Evolutionary conservation across 2,888 invertebrate species (phyloP).

Genomic region (Metallyticus violacea): DNA sequence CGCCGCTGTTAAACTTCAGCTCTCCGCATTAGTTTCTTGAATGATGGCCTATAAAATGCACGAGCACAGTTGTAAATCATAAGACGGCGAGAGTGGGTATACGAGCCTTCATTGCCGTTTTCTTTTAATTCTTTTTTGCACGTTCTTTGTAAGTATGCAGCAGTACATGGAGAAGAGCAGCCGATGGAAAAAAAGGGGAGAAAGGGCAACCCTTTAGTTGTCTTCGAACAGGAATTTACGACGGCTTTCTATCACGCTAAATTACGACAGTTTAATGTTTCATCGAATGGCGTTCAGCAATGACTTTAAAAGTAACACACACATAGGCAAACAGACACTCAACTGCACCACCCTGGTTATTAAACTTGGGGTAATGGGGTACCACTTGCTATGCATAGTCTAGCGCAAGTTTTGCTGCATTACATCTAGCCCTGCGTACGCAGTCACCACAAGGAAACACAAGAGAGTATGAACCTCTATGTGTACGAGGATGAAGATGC

Average conservation of each 20-base stretch:
- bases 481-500: no score
- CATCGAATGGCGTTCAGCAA: neutral
- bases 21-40: constrained; percentile 15
- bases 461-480: no score
- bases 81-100: constrained; percentile 13
- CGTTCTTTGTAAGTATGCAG: neutral
- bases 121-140: neutral
- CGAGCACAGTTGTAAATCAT: constrained; percentile 17
- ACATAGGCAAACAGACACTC: neutral
- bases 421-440: neutral
- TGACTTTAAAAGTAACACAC: neutral
- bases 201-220: neutral
- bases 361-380: neutral
- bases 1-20: neutral
- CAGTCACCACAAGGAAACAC: no score
- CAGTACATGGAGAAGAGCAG: neutral
- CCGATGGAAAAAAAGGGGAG: neutral
- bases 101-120: constrained; percentile 7
- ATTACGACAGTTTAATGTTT: neutral
- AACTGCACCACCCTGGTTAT: neutral
- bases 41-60: constrained; percentile 22
- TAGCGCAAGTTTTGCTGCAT: neutral
- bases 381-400: neutral
- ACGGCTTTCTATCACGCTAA: neutral
- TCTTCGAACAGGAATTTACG: constrained; percentile 1